Evolutionary conservation across 2,888 invertebrate species (phyloP), one percentile per base, ranked within the genome.

Genomic region (Dioctria rufipes): DNA sequence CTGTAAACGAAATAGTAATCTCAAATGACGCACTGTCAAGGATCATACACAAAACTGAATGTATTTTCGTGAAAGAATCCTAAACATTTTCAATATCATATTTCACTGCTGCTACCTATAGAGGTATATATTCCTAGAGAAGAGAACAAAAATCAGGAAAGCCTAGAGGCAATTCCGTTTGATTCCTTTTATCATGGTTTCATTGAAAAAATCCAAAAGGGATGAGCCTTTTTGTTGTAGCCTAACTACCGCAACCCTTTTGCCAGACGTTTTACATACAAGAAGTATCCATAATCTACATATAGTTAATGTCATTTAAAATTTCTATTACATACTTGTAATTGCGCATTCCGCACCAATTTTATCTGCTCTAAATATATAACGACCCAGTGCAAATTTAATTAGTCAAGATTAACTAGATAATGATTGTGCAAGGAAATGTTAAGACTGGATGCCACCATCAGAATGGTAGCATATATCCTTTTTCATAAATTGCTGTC

Each of bases 91-190:
- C 25, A 25, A 25, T 25, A 25, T 25, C 25, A 25, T 25, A 25
- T 25, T 25, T 25, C 25, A 25, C 25, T 25, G 25, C 25, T 25
- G 25, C 25, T 25, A 25, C 25, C 25, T 25, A 25, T 25, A 25
- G 25, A 25, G 25, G 25, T 25, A 25, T 25, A 25, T 25, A 25
- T 25, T 25, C 25, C 25, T 25, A 0, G 0, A n/a, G 58, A 8
- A 40, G 46, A 40, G 39, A 8, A 63, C 51, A 63, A 63, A 77
- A 40, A 58, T 60, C 77, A 63, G 77, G 77, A 63, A 77, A 11
- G n/a, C 43, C 77, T 63, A 40, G 49, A 63, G 77, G 77, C 77
- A 77, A 63, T 77, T 77, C 77, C 77, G 77, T 49, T 63, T n/a
- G 77, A 49, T 40, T 77, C 43, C 63, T 49, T 60, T 77, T 63